These are phyloP conservation scores for Aphidius gifuensis DNA, from an alignment of 1,140 invertebrate genomes.

Conservation along the genomic window DNA sequence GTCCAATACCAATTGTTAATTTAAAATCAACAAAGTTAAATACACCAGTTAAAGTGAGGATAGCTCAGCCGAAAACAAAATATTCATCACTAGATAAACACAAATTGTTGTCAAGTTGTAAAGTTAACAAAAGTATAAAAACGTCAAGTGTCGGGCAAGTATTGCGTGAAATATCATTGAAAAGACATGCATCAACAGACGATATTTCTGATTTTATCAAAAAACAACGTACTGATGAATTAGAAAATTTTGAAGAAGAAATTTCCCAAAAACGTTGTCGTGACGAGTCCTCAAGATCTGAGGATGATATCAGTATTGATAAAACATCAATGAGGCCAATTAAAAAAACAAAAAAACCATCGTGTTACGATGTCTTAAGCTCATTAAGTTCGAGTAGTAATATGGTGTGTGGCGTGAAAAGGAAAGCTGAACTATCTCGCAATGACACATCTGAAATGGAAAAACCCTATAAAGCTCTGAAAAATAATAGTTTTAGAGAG, in stretches of 20 bases:
- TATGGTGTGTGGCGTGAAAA: constrained; percentile 44
- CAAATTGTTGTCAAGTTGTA: constrained; percentile 31
- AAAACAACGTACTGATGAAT: constrained; percentile 45
- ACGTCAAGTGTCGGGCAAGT: constrained; percentile 30
- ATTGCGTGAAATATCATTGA: constrained; percentile 46
- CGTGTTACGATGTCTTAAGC: constrained; percentile 51
- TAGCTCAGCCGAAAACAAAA: constrained; percentile 44
- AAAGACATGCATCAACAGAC: constrained; percentile 49
- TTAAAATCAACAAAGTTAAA: constrained; percentile 37
- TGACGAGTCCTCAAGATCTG: constrained; percentile 46
- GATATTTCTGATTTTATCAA: constrained; percentile 45
- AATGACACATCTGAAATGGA: constrained; percentile 44
- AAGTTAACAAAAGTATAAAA: constrained; percentile 21
- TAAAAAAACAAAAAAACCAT: constrained; percentile 48
- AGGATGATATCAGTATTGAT: constrained; percentile 43
- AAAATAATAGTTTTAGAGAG: constrained; percentile 23
- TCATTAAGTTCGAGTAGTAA: constrained; percentile 49
- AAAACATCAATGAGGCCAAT: constrained; percentile 39
- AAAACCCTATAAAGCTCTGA: constrained; percentile 50
- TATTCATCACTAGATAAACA: constrained; percentile 39
- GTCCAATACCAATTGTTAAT: constrained; percentile 45
- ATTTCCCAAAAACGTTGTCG: constrained; percentile 47
- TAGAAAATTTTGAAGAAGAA: constrained; percentile 42
- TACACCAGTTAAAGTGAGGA: constrained; percentile 45
- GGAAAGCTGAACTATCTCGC: constrained; percentile 50